phyloP scores from a whole-genome alignment of 2,888 invertebrate species.

The Caprella mutica region DNA sequence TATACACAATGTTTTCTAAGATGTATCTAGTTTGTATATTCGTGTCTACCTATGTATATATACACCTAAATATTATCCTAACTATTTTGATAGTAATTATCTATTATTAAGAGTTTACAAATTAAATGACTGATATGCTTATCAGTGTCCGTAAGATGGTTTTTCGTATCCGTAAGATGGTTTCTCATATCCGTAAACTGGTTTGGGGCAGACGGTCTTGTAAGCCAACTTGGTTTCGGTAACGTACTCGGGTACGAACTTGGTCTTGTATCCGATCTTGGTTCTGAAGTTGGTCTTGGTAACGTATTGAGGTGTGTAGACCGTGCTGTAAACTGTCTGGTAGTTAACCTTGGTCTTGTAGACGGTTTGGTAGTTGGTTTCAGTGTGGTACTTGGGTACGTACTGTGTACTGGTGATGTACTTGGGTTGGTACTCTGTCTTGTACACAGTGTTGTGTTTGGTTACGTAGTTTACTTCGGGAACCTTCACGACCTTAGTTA shows the following conservation, averaged over 20 bases:
- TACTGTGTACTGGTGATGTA: slow-evolving; percentile 26
- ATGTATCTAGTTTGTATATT: too few relatives aligned
- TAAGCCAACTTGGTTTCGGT: slow-evolving; percentile 10
- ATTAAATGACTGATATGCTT: too few relatives aligned
- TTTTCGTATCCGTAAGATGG: too few relatives aligned
- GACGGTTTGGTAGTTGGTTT: slow-evolving; percentile 20
- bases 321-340: slow-evolving; percentile 26
- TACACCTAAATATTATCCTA: too few relatives aligned
- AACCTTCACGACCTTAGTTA: slow-evolving; percentile 11
- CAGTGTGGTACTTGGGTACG: slow-evolving; percentile 26
- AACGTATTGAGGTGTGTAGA: slow-evolving; percentile 19
- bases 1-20: too few relatives aligned
- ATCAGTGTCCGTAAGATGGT: too few relatives aligned
- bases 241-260: slow-evolving; percentile 21
- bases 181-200: slow-evolving; percentile 14
- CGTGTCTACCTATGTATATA: too few relatives aligned
- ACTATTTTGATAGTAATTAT: too few relatives aligned
- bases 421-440: slow-evolving; percentile 23
- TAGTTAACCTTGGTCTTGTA: slow-evolving; percentile 20
- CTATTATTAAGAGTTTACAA: too few relatives aligned
- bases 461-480: slow-evolving; percentile 16
- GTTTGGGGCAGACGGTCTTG: slow-evolving; percentile 20
- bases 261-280: slow-evolving; percentile 18
- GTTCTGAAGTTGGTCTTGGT: slow-evolving; percentile 19
- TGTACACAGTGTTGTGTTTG: slow-evolving; percentile 20